phyloP scores from a whole-genome alignment of 2,888 invertebrate species.

The Trimorus sp. region DNA sequence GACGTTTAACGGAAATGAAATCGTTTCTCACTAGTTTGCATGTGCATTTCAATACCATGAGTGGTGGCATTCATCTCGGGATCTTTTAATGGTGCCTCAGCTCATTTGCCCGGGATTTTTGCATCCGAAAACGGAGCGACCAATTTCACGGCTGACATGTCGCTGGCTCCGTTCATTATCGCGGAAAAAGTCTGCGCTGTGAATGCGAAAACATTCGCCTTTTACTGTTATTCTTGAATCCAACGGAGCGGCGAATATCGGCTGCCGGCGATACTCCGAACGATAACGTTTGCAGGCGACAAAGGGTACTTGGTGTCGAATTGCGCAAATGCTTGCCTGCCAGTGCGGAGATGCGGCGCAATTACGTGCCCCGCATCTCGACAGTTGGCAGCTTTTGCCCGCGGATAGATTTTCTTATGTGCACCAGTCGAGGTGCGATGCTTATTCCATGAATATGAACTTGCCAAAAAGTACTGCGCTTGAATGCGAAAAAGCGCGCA shows the following conservation, averaged over 20 bases:
- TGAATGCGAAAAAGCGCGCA: constrained; percentile 1
- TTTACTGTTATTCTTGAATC: constrained; percentile 22
- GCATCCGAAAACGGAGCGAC: background rate
- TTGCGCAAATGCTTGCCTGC: constrained; percentile 20
- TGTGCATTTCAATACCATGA: constrained; percentile 69
- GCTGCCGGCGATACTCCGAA: constrained; percentile 29
- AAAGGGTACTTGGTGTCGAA: constrained; percentile 43
- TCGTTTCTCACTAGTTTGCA: constrained; percentile 51
- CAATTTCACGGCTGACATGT: constrained; percentile 3
- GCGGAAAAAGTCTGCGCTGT: background rate
- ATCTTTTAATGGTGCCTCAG: constrained; percentile 66
- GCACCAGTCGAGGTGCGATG: constrained; percentile 25
- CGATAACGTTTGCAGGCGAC: constrained; percentile 56
- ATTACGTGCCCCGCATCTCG: constrained; percentile 31
- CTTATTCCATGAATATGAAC: constrained; percentile 21
- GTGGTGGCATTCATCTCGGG: constrained; percentile 29
- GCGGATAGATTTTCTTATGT: constrained; percentile 44
- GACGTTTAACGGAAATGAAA: constrained; percentile 47
- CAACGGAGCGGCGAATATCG: constrained; percentile 24
- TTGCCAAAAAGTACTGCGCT: constrained; percentile 12
- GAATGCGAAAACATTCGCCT: constrained; percentile 17
- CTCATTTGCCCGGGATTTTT: constrained; percentile 33
- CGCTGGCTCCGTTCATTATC: constrained; percentile 20
- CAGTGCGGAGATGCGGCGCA: constrained; percentile 36
- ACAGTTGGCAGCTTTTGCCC: constrained; percentile 31